Percentiles rank a stretch among this genome's conserved stretches.
Evolutionary conservation across 2,888 invertebrate genomes (phyloP).

Genomic region (Ptychoptera contaminata): DNA sequence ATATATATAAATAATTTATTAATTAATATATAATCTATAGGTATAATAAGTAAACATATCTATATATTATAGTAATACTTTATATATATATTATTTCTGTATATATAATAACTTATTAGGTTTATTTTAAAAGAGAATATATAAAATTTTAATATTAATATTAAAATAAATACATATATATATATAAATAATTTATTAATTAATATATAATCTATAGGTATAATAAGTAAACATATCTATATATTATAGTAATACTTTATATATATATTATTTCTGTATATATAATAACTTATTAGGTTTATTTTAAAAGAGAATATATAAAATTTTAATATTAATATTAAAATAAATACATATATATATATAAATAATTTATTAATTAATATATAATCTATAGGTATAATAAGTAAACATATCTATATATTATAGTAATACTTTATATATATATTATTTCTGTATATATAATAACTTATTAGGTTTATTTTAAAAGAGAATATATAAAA

Average conservation of each 20-base stretch:
- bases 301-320: conserved; percentile 17
- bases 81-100: conserved; percentile 3
- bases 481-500: conserved; percentile 5
- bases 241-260: too few species aligned
- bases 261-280: conserved; percentile 5
- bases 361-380: conserved; percentile 15
- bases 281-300: conserved; percentile 13
- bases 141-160: conserved; percentile 8
- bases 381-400: too few species aligned
- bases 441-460: conserved; percentile 5
- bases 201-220: neutral
- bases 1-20: conserved; percentile 6
- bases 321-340: conserved; percentile 32
- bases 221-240: conserved; percentile 4
- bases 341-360: conserved; percentile 19
- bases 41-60: conserved; percentile 5
- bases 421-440: conserved; percentile 4
- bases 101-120: conserved; percentile 12
- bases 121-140: conserved; percentile 7
- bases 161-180: conserved; percentile 16
- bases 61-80: too few species aligned
- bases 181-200: conserved; percentile 5
- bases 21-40: neutral
- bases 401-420: conserved; percentile 16
- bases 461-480: neutral